Conservation (phyloP, 2,113 vertebrate species). For the Notiomystis cincta region DNA sequence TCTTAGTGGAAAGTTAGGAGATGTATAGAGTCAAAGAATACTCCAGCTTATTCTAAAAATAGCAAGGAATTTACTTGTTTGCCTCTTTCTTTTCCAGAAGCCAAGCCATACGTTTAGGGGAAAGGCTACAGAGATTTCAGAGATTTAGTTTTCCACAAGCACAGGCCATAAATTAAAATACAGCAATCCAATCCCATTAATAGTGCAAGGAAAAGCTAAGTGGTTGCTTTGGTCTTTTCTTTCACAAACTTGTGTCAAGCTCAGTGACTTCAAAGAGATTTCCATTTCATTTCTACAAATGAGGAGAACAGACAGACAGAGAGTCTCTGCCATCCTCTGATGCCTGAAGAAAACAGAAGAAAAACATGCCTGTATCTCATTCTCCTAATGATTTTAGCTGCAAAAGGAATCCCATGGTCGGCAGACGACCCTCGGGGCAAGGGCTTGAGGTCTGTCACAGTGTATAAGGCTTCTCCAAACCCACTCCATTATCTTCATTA, state of each 20-base stretch:
- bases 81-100: not conserved
- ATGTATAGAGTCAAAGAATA: not conserved
- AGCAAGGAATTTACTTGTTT: constrained; percentile 9
- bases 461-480: constrained; percentile 57
- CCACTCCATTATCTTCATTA: constrained; percentile 67
- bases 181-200: constrained; percentile 24
- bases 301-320: constrained; percentile 55
- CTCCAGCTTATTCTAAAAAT: not conserved
- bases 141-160: constrained; percentile 39
- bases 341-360: constrained; percentile 44
- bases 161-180: constrained; percentile 35
- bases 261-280: constrained; percentile 49
- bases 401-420: constrained; percentile 44
- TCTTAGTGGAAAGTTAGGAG: not conserved
- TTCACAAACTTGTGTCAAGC: constrained; percentile 35
- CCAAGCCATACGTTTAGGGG: not conserved
- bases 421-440: constrained; percentile 32
- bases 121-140: constrained; percentile 31
- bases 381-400: constrained; percentile 47
- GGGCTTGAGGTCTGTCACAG: constrained; percentile 43
- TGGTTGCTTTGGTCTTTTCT: constrained; percentile 18
- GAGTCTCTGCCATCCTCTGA: constrained; percentile 20
- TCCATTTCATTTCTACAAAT: constrained; percentile 43
- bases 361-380: constrained; percentile 37
- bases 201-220: constrained; percentile 39